Conservation (phyloP, 2,888 invertebrate genomes). For the Latrodectus hesperus region DNA sequence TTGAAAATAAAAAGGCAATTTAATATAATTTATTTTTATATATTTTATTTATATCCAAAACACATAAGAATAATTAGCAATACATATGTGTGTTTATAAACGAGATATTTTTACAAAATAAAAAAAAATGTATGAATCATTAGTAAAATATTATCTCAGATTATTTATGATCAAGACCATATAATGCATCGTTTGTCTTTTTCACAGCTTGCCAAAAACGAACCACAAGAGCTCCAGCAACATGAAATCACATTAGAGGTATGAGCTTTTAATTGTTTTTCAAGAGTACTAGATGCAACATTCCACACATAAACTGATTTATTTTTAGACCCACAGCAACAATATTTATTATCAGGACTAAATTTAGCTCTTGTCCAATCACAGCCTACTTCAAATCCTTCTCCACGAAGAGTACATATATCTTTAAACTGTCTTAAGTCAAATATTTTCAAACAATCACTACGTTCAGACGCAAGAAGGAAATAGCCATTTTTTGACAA, state of each 20-base stretch:
- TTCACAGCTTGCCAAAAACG: conserved; percentile 48
- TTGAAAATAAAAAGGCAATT: no score
- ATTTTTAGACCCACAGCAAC: conserved; percentile 93
- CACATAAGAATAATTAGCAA: no score
- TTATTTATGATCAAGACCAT: conserved; percentile 18
- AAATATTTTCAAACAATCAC: conserved; percentile 94
- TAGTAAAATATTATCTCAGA: no score
- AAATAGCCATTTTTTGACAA: conserved; percentile 85
- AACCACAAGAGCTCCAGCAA: conserved; percentile 54
- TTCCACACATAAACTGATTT: conserved; percentile 95
- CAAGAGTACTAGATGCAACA: conserved; percentile 83
- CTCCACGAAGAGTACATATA: conserved; percentile 82
- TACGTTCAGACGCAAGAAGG: conserved; percentile 81
- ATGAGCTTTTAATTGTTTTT: conserved; percentile 84
- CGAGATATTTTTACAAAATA: no score
- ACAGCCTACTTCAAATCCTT: conserved; percentile 94
- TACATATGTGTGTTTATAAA: no score
- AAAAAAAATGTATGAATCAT: no score
- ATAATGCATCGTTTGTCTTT: conserved; percentile 49
- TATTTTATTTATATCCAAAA: no score
- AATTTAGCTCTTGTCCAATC: conserved; percentile 95
- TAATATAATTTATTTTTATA: no score
- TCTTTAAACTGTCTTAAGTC: conserved; percentile 96
- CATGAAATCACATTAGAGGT: conserved; percentile 70
- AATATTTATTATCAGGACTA: conserved; percentile 90